These are phyloP conservation scores for Drosophila guanche DNA, from an alignment of 1,140 invertebrate species.

Conservation along the genomic window DNA sequence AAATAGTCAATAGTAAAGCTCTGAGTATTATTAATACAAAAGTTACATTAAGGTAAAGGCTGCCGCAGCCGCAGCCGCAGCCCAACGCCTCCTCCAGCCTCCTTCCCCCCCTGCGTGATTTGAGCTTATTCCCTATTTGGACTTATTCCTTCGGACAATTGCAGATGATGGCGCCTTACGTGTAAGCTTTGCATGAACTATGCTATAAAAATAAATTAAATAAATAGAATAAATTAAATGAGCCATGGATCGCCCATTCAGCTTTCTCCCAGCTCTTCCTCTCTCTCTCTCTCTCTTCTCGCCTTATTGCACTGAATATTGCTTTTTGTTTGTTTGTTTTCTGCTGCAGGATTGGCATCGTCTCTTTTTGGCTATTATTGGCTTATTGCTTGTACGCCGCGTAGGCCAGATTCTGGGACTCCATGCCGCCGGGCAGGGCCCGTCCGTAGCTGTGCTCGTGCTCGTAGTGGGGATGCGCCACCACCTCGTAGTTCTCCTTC, in stretches of 20 bases:
- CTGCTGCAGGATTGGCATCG: conserved; percentile 14
- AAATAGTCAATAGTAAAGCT: conserved; percentile 65
- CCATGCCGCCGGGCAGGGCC: conserved; percentile 79
- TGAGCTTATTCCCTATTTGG: conserved; percentile 53
- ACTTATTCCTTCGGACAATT: conserved; percentile 5
- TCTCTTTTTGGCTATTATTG: conserved; percentile 44
- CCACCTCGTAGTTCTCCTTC: conserved; percentile 89
- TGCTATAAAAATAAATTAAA: conserved; percentile 80
- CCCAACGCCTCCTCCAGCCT: neutral
- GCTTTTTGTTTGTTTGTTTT: conserved; percentile 17
- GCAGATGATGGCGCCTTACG: conserved; percentile 59
- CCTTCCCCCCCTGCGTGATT: neutral
- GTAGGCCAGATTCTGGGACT: conserved; percentile 87
- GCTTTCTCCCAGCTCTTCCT: conserved; percentile 4
- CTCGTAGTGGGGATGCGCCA: conserved; percentile 87
- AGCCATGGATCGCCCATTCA: conserved; percentile 10
- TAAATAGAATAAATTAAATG: conserved; percentile 78
- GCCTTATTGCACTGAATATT: conserved; percentile 73
- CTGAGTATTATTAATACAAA: conserved; percentile 69
- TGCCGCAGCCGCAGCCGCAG: conserved; percentile 25
- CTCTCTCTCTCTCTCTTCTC: conserved; percentile 9
- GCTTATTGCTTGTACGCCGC: conserved; percentile 84
- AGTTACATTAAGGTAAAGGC: conserved; percentile 50
- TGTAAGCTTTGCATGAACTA: conserved; percentile 63
- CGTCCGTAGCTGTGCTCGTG: conserved; percentile 86